Percentiles rank a stretch among this genome's conserved stretches.
Evolutionary conservation across 53 echinoderm and acorn worm genomes (phyloP).

Genomic region (Paracentrotus lividus): DNA sequence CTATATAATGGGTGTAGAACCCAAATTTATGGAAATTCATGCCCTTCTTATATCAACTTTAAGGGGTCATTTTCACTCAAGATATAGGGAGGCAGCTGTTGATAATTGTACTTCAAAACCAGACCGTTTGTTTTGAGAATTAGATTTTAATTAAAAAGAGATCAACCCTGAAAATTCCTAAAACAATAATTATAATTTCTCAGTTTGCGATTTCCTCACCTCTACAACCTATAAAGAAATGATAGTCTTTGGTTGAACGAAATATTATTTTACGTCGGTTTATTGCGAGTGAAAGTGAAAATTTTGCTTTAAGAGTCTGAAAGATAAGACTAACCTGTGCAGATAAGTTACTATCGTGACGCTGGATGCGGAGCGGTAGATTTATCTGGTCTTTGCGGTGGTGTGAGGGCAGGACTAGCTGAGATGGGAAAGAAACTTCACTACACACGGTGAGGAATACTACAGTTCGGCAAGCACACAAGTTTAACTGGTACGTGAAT

Average conservation of each 20-base stretch:
- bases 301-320: neutral
- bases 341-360: slow-evolving; percentile 53
- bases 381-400: slow-evolving; percentile 27
- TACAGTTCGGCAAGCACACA: neutral
- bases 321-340: neutral
- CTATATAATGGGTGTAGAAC: too few species aligned
- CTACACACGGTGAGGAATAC: neutral
- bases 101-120: neutral
- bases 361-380: slow-evolving; percentile 39
- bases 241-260: neutral
- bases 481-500: neutral
- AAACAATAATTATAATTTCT: neutral
- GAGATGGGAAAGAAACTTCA: neutral
- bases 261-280: neutral
- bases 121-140: neutral
- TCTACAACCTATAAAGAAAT: neutral
- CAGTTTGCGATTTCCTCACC: neutral
- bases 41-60: too few species aligned
- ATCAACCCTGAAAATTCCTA: neutral
- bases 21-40: too few species aligned
- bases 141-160: neutral
- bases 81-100: slow-evolving; percentile 40
- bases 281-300: neutral
- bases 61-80: slow-evolving; percentile 53
- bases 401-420: neutral